Conservation (phyloP, 2,113 vertebrate species). For the Pelobates fuscus region DNA sequence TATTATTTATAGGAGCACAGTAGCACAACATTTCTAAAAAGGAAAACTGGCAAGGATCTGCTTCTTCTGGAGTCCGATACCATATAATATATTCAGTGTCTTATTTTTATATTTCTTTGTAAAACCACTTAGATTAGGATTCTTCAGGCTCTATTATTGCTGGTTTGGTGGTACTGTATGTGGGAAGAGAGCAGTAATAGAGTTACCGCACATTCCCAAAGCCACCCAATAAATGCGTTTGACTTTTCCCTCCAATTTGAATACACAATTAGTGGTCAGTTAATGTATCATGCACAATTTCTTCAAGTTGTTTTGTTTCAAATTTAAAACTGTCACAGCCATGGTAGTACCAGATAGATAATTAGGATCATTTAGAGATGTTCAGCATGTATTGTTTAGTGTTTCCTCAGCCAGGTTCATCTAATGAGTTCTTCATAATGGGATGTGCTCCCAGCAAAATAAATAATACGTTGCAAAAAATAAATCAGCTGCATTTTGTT, state of each 20-base stretch:
- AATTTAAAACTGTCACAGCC: background rate
- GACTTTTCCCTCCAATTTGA: conserved; percentile 8
- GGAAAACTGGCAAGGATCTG: no score
- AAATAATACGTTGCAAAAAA: background rate
- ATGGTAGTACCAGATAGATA: background rate
- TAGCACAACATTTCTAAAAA: no score
- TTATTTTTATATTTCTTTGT: conserved; percentile 4
- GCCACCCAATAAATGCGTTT: conserved; percentile 2
- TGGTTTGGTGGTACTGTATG: conserved; percentile 16
- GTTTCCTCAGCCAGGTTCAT: conserved; percentile 1
- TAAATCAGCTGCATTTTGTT: no score
- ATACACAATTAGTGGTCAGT: conserved; percentile 4
- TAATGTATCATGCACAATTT: background rate
- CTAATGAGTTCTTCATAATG: background rate
- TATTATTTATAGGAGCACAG: no score
- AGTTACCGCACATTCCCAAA: conserved; percentile 4
- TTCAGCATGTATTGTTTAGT: background rate
- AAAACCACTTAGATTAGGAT: conserved; percentile 13
- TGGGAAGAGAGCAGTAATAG: background rate
- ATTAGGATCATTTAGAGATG: background rate
- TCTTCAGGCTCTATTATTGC: conserved; percentile 3
- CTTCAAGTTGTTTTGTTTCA: background rate
- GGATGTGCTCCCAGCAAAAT: background rate
- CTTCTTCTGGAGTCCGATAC: no score
- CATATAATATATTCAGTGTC: background rate